Conservation (phyloP, 2,888 invertebrate species). For the Punctoribates punctum region DNA sequence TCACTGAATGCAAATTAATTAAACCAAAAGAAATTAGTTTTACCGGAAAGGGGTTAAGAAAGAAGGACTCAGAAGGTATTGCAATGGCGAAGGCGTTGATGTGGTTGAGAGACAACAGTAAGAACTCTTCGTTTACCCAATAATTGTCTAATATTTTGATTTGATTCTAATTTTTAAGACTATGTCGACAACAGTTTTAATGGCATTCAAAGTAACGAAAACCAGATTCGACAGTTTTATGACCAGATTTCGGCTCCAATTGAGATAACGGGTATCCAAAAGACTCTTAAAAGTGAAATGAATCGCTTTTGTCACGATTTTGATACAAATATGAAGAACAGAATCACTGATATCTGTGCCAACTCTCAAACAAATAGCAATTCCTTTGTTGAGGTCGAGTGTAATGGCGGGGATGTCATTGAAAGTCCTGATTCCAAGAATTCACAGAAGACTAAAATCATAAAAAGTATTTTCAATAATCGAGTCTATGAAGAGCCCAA, state of each 20-base stretch:
- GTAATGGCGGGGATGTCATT: no score
- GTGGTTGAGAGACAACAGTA: constrained; percentile 24
- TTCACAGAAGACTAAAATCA: no score
- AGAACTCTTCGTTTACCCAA: not conserved
- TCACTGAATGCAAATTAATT: not conserved
- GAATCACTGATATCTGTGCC: not conserved
- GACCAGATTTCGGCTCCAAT: not conserved
- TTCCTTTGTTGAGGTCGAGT: no score
- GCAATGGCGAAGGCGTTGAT: constrained; percentile 11
- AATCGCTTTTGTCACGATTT: not conserved
- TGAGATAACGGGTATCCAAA: not conserved
- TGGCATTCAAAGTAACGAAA: not conserved
- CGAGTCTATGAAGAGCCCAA: not conserved
- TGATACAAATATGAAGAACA: not conserved
- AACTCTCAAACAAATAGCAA: not conserved
- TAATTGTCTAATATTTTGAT: not conserved
- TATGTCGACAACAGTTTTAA: constrained; percentile 11
- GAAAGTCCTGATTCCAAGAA: no score
- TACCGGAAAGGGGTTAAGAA: not conserved
- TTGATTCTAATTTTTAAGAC: not conserved
- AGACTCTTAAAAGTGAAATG: not conserved
- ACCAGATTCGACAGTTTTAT: not conserved
- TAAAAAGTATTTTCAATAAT: constrained; percentile 9
- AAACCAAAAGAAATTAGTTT: not conserved
- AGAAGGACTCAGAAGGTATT: not conserved